Evolutionary conservation across 2,113 vertebrate genomes (phyloP).

Genomic region (Henicopernis longicauda): DNA sequence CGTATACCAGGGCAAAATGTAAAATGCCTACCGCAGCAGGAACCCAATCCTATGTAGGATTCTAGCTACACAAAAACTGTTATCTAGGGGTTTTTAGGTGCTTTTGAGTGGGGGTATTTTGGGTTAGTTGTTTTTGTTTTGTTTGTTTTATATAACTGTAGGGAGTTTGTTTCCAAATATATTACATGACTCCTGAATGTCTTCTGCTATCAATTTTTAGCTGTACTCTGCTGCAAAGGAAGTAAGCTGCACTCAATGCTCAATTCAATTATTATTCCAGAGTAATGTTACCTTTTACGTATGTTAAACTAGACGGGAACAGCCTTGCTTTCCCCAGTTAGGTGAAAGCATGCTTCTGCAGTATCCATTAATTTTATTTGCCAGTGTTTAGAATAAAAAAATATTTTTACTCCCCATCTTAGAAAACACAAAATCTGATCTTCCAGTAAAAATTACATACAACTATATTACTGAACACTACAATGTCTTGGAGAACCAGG

Average conservation of each 20-base stretch:
- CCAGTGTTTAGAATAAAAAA: not conserved
- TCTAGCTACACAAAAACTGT: not conserved
- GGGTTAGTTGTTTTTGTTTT: not conserved
- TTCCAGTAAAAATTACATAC: not conserved
- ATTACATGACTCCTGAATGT: not conserved
- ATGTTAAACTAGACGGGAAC: not conserved
- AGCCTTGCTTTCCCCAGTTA: not conserved
- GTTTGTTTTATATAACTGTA: not conserved
- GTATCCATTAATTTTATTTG: not conserved
- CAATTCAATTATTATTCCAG: not conserved
- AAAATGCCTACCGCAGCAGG: rapidly evolving
- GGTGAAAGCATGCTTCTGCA: not conserved
- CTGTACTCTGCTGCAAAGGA: not conserved
- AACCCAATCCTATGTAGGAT: not conserved
- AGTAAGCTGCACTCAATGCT: not conserved
- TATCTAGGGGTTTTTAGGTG: not conserved
- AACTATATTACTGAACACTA: not conserved
- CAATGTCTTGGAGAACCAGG: not conserved
- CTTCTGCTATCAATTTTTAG: not conserved
- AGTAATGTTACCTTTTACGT: not conserved
- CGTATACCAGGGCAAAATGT: not conserved
- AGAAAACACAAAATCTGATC: not conserved
- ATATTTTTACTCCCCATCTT: not conserved
- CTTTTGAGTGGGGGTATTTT: not conserved
- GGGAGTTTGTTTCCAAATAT: not conserved